Base-by-base conservation (phyloP, 2,888 invertebrate genomes). In the Omphaloscelis lunosa region DNA sequence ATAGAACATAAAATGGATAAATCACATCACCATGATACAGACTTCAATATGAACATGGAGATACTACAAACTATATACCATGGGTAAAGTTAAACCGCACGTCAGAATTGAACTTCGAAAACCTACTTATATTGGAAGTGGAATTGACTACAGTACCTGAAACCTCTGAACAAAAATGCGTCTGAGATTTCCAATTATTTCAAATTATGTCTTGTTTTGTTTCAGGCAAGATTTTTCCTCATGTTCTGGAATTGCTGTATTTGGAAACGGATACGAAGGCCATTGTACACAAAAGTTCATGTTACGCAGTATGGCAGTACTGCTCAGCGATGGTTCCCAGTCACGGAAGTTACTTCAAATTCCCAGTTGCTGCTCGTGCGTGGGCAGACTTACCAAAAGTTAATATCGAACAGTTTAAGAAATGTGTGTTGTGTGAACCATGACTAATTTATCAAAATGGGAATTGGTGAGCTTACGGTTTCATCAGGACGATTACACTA, bases 331-430 rank as follows among this genome's bases (percentile, higher is more conserved):
- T 20, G 77, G 72, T 29, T 17, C 27, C 4, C 48, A 23, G 0
- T 23, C 77, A 39, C 94, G 96, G 29, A 97, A 97, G 76, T 91
- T 94, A 20, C 97, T 98, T 82, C 95, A 96, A 87, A 94, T 98
- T 71, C 98, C 98, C 1, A 98, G 98, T 39, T 98, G 98, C 88
- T 98, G 98, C 91, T 97, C 98, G 70, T 98, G 98, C 89, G 79
- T 78, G 27, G 82, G 78, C 45, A 81, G 71, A 75, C 17, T 39
- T 20, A 20, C 62, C 15, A 6, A 67, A 70, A 56, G 12, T 61
- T 77, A 70, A 84, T 62, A 59, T 58, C 11, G n/a, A 69, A 69
- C 27, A 71, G 17, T 65, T 56, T n/a, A 68, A 20, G 5, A 79
- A 66, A 59, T 63, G 29, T 71, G 83, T 72, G 61, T 27, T 58